A percentile compares a stretch with the other conserved stretches of the same genome.
Conservation (phyloP, 2,888 invertebrate genomes). For the Ectemnius cavifrons region DNA sequence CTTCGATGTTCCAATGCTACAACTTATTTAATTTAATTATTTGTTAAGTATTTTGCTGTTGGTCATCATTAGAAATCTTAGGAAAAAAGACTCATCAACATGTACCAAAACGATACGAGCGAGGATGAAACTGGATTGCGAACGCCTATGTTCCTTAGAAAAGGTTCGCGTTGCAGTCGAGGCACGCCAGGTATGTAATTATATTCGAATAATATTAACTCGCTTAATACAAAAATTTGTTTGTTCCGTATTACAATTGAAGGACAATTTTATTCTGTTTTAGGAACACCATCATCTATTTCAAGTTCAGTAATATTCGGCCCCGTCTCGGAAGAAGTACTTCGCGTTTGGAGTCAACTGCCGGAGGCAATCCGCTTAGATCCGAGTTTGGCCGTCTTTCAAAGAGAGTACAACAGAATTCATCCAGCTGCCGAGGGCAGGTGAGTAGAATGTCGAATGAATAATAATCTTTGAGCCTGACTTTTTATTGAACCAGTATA, state of each 20-base stretch:
- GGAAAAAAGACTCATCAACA: constrained; percentile 15
- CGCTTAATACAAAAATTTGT: too few relatives aligned
- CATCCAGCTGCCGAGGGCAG: constrained; percentile 44
- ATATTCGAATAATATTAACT: not conserved
- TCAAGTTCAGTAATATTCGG: constrained; percentile 65
- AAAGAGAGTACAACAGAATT: constrained; percentile 79
- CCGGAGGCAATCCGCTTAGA: constrained; percentile 84
- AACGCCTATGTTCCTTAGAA: constrained; percentile 59
- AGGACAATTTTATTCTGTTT: not conserved
- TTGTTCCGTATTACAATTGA: not conserved
- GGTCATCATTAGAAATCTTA: too few relatives aligned
- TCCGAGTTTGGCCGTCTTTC: constrained; percentile 83
- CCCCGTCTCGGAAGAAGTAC: constrained; percentile 69
- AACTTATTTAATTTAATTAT: too few relatives aligned
- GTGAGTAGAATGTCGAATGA: constrained; percentile 31
- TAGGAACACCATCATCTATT: constrained; percentile 57
- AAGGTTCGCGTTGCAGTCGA: constrained; percentile 56
- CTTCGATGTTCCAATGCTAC: too few relatives aligned
- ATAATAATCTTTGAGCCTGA: too few relatives aligned
- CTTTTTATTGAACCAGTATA: too few relatives aligned
- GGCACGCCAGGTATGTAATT: constrained; percentile 57
- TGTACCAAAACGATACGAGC: constrained; percentile 61
- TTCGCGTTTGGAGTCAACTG: constrained; percentile 83
- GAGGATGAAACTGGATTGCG: constrained; percentile 65
- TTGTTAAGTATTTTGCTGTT: too few relatives aligned